Evolutionary conservation across 2,113 vertebrate species (phyloP).

Genomic region (Pyxicephalus adspersus): DNA sequence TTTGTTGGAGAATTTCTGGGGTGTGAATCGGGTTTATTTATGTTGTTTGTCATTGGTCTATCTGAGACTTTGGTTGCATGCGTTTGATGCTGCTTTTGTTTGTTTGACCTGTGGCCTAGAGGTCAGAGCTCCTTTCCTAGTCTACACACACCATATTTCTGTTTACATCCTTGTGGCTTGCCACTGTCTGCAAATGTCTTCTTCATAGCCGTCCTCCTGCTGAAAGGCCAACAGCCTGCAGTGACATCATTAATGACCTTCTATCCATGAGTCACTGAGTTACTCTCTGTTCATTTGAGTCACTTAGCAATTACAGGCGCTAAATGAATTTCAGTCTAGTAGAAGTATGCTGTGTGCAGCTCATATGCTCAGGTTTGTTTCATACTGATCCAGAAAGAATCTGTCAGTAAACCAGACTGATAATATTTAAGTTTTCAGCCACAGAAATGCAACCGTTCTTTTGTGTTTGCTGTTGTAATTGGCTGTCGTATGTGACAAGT

Average conservation of each 20-base stretch:
- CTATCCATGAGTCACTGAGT: neutral
- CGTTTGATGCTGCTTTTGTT: constrained; percentile 44
- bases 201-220: neutral
- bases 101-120: constrained; percentile 47
- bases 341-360: neutral
- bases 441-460: neutral
- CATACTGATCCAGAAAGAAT: too few species aligned
- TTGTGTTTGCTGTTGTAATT: constrained; percentile 3
- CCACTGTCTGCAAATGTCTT: neutral
- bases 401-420: neutral
- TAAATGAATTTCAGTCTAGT: neutral
- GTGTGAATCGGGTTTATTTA: constrained; percentile 24
- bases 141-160: neutral
- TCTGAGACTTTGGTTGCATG: neutral
- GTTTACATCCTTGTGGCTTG: constrained; percentile 40
- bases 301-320: neutral
- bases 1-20: neutral
- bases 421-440: neutral
- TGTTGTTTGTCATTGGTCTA: constrained; percentile 16
- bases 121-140: constrained; percentile 39
- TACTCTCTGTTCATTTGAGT: neutral
- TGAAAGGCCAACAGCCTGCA: neutral
- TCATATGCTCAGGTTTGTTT: neutral
- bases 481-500: constrained; percentile 10
- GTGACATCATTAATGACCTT: constrained; percentile 20